Conservation (phyloP, 2,113 vertebrate genomes). For the Pangasianodon hypophthalmus region DNA sequence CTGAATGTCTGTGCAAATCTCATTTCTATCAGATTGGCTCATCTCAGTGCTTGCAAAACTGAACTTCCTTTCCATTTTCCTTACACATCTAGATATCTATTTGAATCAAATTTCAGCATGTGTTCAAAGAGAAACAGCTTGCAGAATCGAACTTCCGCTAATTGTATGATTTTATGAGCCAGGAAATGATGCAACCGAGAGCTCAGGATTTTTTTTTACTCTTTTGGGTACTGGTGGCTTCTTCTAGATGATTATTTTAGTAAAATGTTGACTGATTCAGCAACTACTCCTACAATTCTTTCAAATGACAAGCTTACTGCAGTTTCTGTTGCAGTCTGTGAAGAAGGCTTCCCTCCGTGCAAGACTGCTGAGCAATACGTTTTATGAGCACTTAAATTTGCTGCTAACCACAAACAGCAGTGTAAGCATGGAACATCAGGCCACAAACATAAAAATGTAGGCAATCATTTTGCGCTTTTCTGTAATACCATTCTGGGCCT, state of each 20-base stretch:
- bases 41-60: not conserved
- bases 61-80: not conserved
- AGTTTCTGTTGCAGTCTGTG: not conserved
- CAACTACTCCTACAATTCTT: not conserved
- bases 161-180: not conserved
- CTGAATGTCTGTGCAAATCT: not conserved
- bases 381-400: constrained; percentile 28
- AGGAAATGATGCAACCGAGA: not conserved
- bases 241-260: not conserved
- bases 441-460: not conserved
- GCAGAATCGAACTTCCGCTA: not conserved
- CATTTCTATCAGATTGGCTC: too few relatives aligned
- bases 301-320: not conserved
- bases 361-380: constrained; percentile 30
- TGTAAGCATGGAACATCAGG: not conserved
- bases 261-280: not conserved
- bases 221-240: too few relatives aligned
- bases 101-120: not conserved
- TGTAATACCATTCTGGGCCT: not conserved
- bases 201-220: not conserved
- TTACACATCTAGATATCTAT: not conserved
- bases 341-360: not conserved
- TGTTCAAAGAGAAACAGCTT: not conserved
- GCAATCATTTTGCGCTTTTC: not conserved
- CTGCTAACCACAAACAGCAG: constrained; percentile 14